Evolutionary conservation across 64 coral and sea anemone genomes (phyloP).

Genomic region (Pocillopora damicornis): DNA sequence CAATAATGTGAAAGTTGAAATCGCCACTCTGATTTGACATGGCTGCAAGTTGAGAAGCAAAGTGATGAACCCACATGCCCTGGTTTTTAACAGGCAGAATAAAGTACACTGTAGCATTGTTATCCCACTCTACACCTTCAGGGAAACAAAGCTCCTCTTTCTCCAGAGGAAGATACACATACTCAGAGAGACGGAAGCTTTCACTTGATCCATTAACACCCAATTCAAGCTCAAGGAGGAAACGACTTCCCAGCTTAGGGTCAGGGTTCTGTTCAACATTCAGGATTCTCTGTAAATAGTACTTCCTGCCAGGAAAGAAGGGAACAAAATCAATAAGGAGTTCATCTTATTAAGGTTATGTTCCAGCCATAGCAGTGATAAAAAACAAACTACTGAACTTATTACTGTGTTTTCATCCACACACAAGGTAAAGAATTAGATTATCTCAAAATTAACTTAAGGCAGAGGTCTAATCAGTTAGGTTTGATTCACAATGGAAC

Average conservation of each 20-base stretch:
- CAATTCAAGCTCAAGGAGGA: slow-evolving; percentile 46
- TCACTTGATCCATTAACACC: background rate
- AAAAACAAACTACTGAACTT: too few species aligned
- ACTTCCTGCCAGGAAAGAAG: background rate
- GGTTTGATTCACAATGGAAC: too few species aligned
- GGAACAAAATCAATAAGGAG: too few species aligned
- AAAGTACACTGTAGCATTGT: slow-evolving; percentile 35
- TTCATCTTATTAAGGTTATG: too few species aligned
- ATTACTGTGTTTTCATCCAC: too few species aligned
- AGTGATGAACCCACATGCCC: slow-evolving; percentile 43
- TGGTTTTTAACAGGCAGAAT: slow-evolving; percentile 47
- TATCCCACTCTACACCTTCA: slow-evolving; percentile 31
- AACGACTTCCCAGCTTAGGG: slow-evolving; percentile 17
- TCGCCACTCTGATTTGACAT: slow-evolving; percentile 12
- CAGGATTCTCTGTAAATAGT: slow-evolving; percentile 21
- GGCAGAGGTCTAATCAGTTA: too few species aligned
- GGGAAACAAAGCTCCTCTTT: slow-evolving; percentile 29
- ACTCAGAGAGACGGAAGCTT: slow-evolving; percentile 43
- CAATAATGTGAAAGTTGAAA: slow-evolving; percentile 13
- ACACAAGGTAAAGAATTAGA: too few species aligned
- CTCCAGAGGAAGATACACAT: slow-evolving; percentile 1
- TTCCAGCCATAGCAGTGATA: too few species aligned
- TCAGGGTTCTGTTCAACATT: slow-evolving; percentile 51
- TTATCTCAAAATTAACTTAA: too few species aligned
- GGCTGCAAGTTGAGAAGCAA: slow-evolving; percentile 22